phyloP scores from a whole-genome alignment of 1,140 invertebrate genomes.

The Drepana arcuata region DNA sequence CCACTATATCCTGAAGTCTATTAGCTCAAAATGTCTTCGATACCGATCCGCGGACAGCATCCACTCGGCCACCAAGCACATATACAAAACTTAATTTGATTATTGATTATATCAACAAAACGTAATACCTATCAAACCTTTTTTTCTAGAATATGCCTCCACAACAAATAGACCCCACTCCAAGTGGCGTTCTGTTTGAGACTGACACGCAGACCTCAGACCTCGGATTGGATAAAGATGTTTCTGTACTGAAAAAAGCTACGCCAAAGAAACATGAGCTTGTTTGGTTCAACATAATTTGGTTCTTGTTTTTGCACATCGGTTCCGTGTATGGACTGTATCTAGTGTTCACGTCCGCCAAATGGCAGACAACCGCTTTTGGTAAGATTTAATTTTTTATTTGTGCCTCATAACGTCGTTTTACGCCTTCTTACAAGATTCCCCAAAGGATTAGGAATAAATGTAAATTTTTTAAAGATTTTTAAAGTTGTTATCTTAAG shows the following conservation, averaged over 20 bases:
- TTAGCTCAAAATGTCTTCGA: too few species aligned
- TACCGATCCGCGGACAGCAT: too few species aligned
- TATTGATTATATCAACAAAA: too few species aligned
- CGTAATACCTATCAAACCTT: too few species aligned
- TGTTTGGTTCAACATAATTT: constrained; percentile 87
- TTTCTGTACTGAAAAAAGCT: constrained; percentile 43
- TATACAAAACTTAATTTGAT: too few species aligned
- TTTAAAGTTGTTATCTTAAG: too few species aligned
- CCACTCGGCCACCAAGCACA: too few species aligned
- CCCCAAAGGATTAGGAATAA: too few species aligned
- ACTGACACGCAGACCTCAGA: constrained; percentile 66
- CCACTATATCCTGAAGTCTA: too few species aligned
- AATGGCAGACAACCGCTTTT: constrained; percentile 78
- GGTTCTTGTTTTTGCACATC: constrained; percentile 82
- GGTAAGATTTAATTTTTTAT: constrained; percentile 68
- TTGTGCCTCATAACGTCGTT: too few species aligned
- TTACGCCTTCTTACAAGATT: too few species aligned
- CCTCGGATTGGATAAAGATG: constrained; percentile 43
- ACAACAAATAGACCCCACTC: constrained; percentile 72
- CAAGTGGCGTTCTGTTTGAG: constrained; percentile 74
- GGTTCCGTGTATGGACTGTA: constrained; percentile 83
- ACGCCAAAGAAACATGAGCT: constrained; percentile 72
- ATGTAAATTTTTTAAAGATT: too few species aligned
- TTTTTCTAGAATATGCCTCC: constrained; percentile 72
- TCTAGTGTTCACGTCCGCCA: constrained; percentile 77